Conservation (phyloP, 2,113 vertebrate species). For the Ophthalmolycus amberensis region DNA sequence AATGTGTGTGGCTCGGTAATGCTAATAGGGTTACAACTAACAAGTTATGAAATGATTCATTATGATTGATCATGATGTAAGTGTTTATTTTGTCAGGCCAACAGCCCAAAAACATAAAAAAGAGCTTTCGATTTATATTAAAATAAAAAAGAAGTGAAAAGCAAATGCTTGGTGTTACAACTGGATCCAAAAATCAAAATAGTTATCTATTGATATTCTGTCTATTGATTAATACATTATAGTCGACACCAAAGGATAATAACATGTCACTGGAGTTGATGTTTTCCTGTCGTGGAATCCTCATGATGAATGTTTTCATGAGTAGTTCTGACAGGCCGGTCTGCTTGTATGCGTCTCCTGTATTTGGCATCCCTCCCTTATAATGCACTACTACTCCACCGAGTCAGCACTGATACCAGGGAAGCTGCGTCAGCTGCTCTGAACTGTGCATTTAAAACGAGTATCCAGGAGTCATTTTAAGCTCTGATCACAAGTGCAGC, state of each 20-base stretch:
- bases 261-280: neutral
- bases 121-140: neutral
- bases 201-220: neutral
- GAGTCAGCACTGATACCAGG: conserved; percentile 35
- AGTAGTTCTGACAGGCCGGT: conserved; percentile 38
- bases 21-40: neutral
- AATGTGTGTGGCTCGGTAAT: neutral
- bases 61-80: neutral
- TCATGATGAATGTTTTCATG: conserved; percentile 45
- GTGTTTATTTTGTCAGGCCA: neutral
- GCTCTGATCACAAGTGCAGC: conserved; percentile 23
- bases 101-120: neutral
- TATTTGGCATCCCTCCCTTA: conserved; percentile 60
- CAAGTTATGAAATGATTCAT: neutral
- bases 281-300: conserved; percentile 36
- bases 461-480: conserved; percentile 38
- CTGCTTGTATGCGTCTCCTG: conserved; percentile 53
- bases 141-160: neutral
- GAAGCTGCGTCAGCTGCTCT: conserved; percentile 66
- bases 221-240: conserved; percentile 4
- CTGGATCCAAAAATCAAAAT: neutral
- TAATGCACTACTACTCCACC: conserved; percentile 62
- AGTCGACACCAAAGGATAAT: conserved; percentile 7
- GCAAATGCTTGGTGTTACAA: conserved; percentile 7
- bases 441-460: conserved; percentile 49